Conservation (phyloP, 2,113 vertebrate species). For the Kryptolebias marmoratus region DNA sequence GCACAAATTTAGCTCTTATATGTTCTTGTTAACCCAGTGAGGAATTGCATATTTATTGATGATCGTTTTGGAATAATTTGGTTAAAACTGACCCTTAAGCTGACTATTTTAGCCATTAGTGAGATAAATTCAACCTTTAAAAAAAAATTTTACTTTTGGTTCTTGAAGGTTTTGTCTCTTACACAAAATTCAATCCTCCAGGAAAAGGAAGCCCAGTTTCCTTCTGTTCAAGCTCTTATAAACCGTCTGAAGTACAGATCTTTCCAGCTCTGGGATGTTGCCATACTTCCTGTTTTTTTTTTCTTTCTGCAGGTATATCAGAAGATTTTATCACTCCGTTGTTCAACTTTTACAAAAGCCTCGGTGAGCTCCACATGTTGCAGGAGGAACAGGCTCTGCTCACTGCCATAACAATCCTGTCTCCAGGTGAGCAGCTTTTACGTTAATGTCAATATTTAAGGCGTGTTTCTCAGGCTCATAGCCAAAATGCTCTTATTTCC, state of each 20-base stretch:
- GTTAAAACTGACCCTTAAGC: neutral
- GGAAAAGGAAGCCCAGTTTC: neutral
- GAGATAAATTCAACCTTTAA: no score
- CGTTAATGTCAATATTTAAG: neutral
- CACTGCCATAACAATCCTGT: constrained; percentile 93
- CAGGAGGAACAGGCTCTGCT: constrained; percentile 95
- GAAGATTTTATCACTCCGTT: constrained; percentile 95
- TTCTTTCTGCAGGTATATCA: constrained; percentile 86
- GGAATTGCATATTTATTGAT: no score
- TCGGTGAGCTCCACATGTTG: constrained; percentile 91
- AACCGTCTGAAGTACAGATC: no score
- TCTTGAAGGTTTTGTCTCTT: no score
- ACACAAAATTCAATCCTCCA: no score
- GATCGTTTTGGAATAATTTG: neutral
- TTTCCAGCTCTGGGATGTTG: neutral
- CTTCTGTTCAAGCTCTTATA: neutral
- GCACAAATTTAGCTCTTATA: neutral
- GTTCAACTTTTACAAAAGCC: constrained; percentile 98
- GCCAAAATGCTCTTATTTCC: neutral
- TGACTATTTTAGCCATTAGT: neutral
- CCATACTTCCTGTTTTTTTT: neutral
- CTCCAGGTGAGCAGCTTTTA: constrained; percentile 85
- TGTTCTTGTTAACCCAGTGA: no score
- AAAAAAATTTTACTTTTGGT: no score
- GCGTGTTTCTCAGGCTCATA: neutral